Evolutionary conservation across 2,113 vertebrate species (phyloP).

Genomic region (Chaetops frenatus): DNA sequence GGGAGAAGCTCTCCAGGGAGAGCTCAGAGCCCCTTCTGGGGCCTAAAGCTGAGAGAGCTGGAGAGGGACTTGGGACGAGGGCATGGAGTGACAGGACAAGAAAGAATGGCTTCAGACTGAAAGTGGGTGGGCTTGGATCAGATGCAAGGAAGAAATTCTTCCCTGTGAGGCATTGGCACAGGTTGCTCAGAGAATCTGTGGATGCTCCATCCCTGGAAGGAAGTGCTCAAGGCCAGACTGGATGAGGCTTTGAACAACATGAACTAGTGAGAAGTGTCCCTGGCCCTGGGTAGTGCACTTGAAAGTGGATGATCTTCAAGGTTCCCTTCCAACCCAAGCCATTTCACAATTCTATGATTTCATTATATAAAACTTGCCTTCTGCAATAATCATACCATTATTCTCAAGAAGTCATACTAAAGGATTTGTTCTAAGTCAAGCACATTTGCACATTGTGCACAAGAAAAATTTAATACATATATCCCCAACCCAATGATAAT

Average conservation of each 20-base stretch:
- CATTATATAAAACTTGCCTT: not conserved
- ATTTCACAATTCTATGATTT: not conserved
- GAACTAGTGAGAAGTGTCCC: not conserved
- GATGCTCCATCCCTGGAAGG: not conserved
- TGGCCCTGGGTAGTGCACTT: not conserved
- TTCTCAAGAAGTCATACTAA: not conserved
- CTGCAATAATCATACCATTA: not conserved
- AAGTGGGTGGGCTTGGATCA: not conserved
- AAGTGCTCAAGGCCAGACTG: too few species aligned
- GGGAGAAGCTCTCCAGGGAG: not conserved
- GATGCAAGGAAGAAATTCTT: not conserved
- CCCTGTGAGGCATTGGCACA: not conserved
- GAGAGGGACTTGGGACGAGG: not conserved
- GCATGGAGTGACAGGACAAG: not conserved
- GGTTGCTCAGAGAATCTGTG: not conserved
- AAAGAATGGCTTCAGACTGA: not conserved
- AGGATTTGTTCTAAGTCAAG: not conserved
- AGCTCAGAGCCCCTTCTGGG: fast-evolving
- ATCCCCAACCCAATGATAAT: not conserved
- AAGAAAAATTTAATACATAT: not conserved
- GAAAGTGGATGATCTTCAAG: not conserved
- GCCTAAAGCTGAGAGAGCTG: not conserved
- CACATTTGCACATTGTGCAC: not conserved
- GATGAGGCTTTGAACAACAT: not conserved
- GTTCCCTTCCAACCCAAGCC: not conserved